Conservation (phyloP, 2,888 invertebrate species). For the Dasysyrphus albostriatus region DNA sequence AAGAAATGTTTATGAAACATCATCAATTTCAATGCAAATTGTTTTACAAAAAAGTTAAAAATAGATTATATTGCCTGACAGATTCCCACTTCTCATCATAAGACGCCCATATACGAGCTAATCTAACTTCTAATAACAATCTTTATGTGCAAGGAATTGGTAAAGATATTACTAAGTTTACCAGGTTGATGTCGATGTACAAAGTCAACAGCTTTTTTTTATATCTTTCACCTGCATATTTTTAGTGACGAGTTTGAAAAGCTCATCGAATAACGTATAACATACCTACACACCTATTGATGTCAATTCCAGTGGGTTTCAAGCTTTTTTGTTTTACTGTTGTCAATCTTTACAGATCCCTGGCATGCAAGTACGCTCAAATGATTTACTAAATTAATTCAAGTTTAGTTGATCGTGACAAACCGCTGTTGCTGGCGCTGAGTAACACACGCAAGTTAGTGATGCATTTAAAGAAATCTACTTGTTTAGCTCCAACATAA, state of each 20-base stretch:
- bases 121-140: slow-evolving; percentile 6
- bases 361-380: background rate
- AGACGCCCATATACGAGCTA: slow-evolving; percentile 2
- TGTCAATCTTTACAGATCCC: background rate
- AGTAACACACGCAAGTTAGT: slow-evolving; percentile 22
- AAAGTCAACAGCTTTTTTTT: slow-evolving; percentile 21
- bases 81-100: slow-evolving; percentile 8
- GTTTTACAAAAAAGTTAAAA: slow-evolving; percentile 4
- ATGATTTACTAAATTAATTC: slow-evolving; percentile 20
- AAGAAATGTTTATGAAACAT: too few relatives aligned
- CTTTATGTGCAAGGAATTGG: background rate
- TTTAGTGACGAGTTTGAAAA: slow-evolving; percentile 1
- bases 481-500: background rate
- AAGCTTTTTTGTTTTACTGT: slow-evolving; percentile 14
- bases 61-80: slow-evolving; percentile 6
- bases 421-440: slow-evolving; percentile 20
- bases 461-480: slow-evolving; percentile 2
- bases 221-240: slow-evolving; percentile 12
- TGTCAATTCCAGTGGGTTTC: background rate
- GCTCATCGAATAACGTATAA: slow-evolving; percentile 1
- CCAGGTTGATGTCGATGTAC: slow-evolving; percentile 2
- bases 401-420: slow-evolving; percentile 58
- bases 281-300: background rate
- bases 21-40: background rate
- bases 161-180: background rate